These are phyloP conservation scores for Lacanobia wlatinum DNA, from an alignment of 2,888 invertebrate genomes.

Conservation along the genomic window DNA sequence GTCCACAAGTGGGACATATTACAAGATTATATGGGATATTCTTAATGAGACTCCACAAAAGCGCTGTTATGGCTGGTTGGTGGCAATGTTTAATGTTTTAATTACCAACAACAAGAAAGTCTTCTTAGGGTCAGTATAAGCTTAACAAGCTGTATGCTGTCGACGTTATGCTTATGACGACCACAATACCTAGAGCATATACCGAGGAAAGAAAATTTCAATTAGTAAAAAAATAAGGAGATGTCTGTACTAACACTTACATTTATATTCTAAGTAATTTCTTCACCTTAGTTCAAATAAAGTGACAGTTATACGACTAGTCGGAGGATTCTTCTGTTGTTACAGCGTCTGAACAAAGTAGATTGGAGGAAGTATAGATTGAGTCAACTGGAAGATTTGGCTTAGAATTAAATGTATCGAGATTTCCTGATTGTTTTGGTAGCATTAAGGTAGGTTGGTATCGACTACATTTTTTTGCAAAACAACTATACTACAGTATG, in stretches of 20 bases:
- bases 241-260: too few relatives aligned
- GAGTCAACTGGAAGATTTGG: too few relatives aligned
- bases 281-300: too few relatives aligned
- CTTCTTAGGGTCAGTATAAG: too few relatives aligned
- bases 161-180: too few relatives aligned
- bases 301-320: too few relatives aligned
- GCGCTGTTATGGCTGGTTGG: background rate
- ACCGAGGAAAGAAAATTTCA: too few relatives aligned
- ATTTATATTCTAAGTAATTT: too few relatives aligned
- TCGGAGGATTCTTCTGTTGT: background rate
- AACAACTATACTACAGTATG: too few relatives aligned
- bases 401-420: background rate
- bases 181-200: too few relatives aligned
- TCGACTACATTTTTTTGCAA: background rate
- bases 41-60: background rate
- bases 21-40: background rate
- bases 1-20: background rate
- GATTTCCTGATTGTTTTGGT: background rate
- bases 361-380: background rate
- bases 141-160: background rate
- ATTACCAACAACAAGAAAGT: background rate
- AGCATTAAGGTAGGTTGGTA: background rate
- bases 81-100: slow-evolving; percentile 10
- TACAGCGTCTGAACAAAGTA: too few relatives aligned
- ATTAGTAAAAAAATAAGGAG: too few relatives aligned